Base-by-base conservation (phyloP, 2,888 invertebrate genomes). In the Dynastes grantii region DNA sequence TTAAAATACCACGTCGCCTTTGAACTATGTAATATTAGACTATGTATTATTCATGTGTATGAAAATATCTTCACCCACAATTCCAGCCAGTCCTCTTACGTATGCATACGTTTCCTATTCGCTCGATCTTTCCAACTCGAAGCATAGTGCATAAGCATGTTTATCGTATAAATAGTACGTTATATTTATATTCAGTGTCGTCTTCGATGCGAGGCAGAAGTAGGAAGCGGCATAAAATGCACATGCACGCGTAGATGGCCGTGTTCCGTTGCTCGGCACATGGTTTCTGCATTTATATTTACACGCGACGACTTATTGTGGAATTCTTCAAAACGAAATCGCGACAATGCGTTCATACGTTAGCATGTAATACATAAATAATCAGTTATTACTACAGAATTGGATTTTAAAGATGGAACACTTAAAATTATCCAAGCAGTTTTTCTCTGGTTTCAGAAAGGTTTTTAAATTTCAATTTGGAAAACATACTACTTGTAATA, bases 181-280 rank as follows among this genome's bases (percentile, higher is more conserved):
- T 32, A 45, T 49, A 49, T 49, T 45, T 67, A 67, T 67, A 67
- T 67, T 67, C 45, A 49, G 45, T 45, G 49, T 49, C 67, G 49
- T 45, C 45, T 67, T 45, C 45, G 67, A 67, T 32, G 67, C 67
- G 11, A 67, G 27, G 22, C 67, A 67, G 49, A 49, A 67, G 67
- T 67, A 67, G 67, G 67, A 67, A 67, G 67, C 67, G 49, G 49
- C 16, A 67, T 49, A 67, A 32, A 49, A 67, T 67, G 67, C 67
- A 49, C 32, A 67, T 45, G 32, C 67, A 40, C 22, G 27, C 45
- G 67, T 45, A 16, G 4, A 45, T 16, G 27, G 55, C 22, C 32
- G 27, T 63, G 67, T 67, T 67, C 67, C 67, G 67, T 49, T 67
- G 67, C 67, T 16, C 37, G n/a, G 64, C 55, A 55, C 55, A 55